These are phyloP conservation scores for Tricholaema leucomelas DNA, from an alignment of 2,113 vertebrate genomes.

Conservation along the genomic window DNA sequence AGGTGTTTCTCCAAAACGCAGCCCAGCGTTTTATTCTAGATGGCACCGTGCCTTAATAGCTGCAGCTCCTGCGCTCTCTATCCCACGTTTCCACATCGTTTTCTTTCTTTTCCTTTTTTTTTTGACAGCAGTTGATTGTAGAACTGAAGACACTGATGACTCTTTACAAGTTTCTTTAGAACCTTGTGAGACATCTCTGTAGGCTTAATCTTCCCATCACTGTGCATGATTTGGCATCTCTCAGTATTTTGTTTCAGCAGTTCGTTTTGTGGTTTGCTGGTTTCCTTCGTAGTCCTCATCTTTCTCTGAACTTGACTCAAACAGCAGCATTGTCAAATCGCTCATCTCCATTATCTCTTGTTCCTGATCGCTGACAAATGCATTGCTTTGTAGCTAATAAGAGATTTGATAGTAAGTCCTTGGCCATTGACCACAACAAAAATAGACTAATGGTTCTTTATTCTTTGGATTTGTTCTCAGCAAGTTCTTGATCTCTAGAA, in stretches of 20 bases:
- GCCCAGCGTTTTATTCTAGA: not conserved
- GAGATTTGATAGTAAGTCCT: not conserved
- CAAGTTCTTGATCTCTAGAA: constrained; percentile 18
- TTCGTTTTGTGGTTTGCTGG: not conserved
- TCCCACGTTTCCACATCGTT: not conserved
- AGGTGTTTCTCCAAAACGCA: not conserved
- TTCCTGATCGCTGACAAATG: not conserved
- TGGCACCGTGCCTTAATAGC: not conserved
- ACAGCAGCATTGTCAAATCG: not conserved
- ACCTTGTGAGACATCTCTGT: not conserved
- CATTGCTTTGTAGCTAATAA: not conserved
- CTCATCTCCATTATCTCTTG: not conserved
- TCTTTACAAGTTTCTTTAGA: not conserved
- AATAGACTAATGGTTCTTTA: not conserved
- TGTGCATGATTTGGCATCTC: not conserved
- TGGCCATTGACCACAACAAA: not conserved
- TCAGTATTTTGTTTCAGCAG: not conserved
- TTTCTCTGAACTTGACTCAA: not conserved
- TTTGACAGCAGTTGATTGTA: not conserved
- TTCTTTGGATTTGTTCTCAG: not conserved
- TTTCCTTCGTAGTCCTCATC: not conserved
- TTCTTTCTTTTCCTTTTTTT: not conserved
- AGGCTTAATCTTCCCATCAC: not conserved
- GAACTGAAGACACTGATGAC: not conserved
- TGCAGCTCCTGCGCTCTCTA: not conserved